Evolutionary conservation across 2,888 invertebrate genomes (phyloP), one percentile per base, ranked within the genome.

Genomic region (Cheilosia vulpina): DNA sequence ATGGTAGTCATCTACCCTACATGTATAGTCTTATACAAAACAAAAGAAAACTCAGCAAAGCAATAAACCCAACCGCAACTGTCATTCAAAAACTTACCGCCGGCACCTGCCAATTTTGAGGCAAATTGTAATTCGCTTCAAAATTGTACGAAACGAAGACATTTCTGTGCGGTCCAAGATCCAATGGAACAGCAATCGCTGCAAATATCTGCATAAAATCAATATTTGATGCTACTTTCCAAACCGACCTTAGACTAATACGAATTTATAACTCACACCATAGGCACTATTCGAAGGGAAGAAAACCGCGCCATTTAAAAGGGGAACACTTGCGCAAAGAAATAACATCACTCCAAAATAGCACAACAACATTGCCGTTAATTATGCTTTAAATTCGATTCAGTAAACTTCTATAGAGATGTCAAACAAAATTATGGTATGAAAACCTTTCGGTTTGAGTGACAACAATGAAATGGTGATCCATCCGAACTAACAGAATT

Each of bases 141-240:
- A 96, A 95, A 92, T 96, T 96, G 90, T 95, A 95, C 0, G 96
- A 95, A 31, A 96, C 92, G 88, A 95, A 96, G 19, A 96, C 94
- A 89, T 95, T 95, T 87, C 95, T 94, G 88, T 95, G 94, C 0
- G 95, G 95, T 31, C 85, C 85, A 6, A 95, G 93, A 88, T 95
- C 95, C 19, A 96, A 90, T 0, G 96, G 96, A 34, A 96, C 93
- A 0, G 96, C 95, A 82, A 96, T 92, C 0, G 96, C 96, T 45
- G 95, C 90, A 90, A 96, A 95, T n/a, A 95, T 92, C 96, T 96
- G 92, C n/a, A 93, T 31, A 6, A 75, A 65, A 65, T 6, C 15
- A 27, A 50, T 11, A 31, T 45, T 60, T 38, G 5, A 27, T 24
- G n/a, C 3, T 55, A 21, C 19, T 60, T 38, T 57, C 0, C 41